A percentile compares a stretch with the other conserved stretches of the same genome.
Evolutionary conservation across 2,888 invertebrate species (phyloP).

Genomic region (Ophonus ardosiacus): DNA sequence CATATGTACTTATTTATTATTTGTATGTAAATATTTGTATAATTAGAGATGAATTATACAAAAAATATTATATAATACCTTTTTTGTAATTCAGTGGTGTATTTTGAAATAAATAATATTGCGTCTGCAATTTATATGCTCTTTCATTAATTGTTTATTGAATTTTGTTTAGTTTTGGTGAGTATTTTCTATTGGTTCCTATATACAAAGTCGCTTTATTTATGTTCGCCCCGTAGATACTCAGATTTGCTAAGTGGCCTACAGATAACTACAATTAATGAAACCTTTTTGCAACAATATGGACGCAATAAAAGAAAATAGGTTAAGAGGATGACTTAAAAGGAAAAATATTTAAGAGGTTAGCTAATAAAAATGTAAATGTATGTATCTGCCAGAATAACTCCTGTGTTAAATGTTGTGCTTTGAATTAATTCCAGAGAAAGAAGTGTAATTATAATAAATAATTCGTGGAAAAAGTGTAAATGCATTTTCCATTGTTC

Average conservation of each 20-base stretch:
- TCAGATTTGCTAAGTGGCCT: background rate
- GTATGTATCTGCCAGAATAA: conserved; percentile 17
- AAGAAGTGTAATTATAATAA: conserved; percentile 40
- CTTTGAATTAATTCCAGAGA: conserved; percentile 3
- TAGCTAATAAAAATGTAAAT: conserved; percentile 10
- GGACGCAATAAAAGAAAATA: background rate
- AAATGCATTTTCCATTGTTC: conserved; percentile 30
- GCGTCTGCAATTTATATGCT: no score
- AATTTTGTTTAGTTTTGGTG: no score
- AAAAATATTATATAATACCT: no score
- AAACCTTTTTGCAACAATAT: background rate
- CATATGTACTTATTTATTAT: no score
- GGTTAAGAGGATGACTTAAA: conserved; percentile 7
- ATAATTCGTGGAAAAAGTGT: conserved; percentile 28
- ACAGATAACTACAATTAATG: background rate
- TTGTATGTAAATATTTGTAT: no score
- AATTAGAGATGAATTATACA: no score
- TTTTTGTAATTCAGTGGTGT: no score
- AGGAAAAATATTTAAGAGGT: background rate
- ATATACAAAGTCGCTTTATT: no score
- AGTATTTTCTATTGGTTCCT: no score
- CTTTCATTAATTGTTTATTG: no score
- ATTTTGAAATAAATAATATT: no score
- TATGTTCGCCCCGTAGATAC: no score
- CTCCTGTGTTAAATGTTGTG: conserved; percentile 9